Evolutionary conservation across 2,888 invertebrate species (phyloP), one percentile per base, ranked within the genome.

Genomic region (Dugesia japonica): DNA sequence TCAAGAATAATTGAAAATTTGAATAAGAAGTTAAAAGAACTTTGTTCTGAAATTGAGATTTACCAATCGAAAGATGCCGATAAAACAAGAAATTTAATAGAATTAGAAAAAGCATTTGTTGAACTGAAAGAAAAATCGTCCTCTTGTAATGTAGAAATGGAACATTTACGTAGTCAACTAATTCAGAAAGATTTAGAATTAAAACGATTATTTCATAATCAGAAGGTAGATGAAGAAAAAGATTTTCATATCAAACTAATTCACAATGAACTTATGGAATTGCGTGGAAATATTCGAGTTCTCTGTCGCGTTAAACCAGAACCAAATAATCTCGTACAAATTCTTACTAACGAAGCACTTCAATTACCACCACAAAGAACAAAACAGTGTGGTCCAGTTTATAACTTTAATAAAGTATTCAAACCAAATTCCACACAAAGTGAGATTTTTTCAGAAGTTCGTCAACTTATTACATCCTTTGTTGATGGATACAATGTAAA

Each of bases 401-500:
- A 75, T 28, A 75, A 75, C 23, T 75, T 75, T 26, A 75, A 71
- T 27, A 42, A 28, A 26, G 56, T 75, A 1, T 75, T 75, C 26
- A 42, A 71, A 23, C 75, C 75, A 56, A 26, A 4, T 1, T 26
- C 56, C 26, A 26, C 7, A 23, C 75, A 75, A 23, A 4, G 1
- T 23, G 75, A 75, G 28, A 28, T 75, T 1, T 75, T 56, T 71
- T 23, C 42, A 13, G 75, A 75, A 71, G 75, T 75, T 26, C 71
- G 56, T 7, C 75, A 42, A n/a, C 56, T 56, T 1, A 71, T 75
- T 1, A 75, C 75, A 26, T 75, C 75, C 1, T 75, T 42, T 75
- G 56, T 75, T 26, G 75, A 75, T 23, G 75, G 75, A n/a, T 75
- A 75, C 27, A 75, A 75, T 28, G 75, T 75, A 20, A 56, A 71